These are phyloP conservation scores for Scotopteryx bipunctaria DNA, from an alignment of 2,888 invertebrate genomes.

Conservation along the genomic window DNA sequence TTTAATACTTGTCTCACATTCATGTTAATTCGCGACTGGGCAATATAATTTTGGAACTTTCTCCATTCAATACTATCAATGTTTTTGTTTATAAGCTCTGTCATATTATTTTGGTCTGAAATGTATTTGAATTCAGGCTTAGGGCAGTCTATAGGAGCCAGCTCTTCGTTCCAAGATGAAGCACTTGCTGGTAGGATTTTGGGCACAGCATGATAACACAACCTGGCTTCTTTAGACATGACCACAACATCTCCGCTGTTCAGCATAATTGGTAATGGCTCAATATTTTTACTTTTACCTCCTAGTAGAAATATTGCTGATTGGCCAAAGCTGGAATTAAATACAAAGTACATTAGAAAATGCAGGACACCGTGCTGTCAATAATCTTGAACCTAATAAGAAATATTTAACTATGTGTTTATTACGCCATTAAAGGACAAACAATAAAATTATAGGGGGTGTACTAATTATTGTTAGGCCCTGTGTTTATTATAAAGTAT, in stretches of 20 bases:
- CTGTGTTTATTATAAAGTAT: no score
- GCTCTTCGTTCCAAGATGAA: slow-evolving; percentile 74
- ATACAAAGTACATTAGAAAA: slow-evolving; percentile 20
- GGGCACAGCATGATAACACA: slow-evolving; percentile 97
- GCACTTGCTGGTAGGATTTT: slow-evolving; percentile 85
- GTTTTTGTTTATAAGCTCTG: slow-evolving; percentile 49
- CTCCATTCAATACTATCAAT: slow-evolving; percentile 70
- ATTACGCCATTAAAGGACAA: no score
- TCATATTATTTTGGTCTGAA: slow-evolving; percentile 42
- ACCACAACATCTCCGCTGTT: slow-evolving; percentile 95
- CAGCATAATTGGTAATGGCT: slow-evolving; percentile 88
- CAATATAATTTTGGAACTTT: slow-evolving; percentile 84
- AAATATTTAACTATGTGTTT: not conserved
- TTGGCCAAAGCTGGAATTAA: slow-evolving; percentile 93
- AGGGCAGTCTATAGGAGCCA: slow-evolving; percentile 21
- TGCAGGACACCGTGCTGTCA: no score
- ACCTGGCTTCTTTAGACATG: slow-evolving; percentile 93
- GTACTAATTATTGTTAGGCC: no score
- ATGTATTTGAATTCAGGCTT: slow-evolving; percentile 52
- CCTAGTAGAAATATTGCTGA: slow-evolving; percentile 97
- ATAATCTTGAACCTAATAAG: no score
- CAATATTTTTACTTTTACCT: slow-evolving; percentile 86
- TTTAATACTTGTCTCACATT: slow-evolving; percentile 95
- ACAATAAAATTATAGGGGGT: no score
- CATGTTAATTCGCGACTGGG: slow-evolving; percentile 93